Conservation (phyloP, 2,888 invertebrate species). For the Dynastes hyllus region DNA sequence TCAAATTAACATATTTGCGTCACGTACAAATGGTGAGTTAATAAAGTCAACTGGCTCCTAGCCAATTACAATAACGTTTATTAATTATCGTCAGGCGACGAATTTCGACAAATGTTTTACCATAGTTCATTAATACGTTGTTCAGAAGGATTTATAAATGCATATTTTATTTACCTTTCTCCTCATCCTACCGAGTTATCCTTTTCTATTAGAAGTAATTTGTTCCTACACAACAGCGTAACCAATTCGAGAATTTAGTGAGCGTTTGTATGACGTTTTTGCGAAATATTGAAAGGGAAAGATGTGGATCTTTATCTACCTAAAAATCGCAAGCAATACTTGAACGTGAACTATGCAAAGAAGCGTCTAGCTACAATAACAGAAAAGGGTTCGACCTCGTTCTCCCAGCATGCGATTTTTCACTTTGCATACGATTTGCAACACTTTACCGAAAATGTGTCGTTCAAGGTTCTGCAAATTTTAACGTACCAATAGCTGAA, state of each 20-base stretch:
- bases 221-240: background rate
- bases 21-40: conserved; percentile 34
- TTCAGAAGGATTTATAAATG: background rate
- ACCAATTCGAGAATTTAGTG: background rate
- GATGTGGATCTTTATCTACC: background rate
- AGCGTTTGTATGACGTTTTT: background rate
- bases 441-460: conserved; percentile 46
- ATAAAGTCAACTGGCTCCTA: conserved; percentile 31
- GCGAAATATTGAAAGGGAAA: background rate
- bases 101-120: conserved; percentile 1
- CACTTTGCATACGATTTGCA: conserved; percentile 48
- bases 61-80: conserved; percentile 34
- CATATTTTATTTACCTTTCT: too few species aligned
- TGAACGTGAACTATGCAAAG: background rate
- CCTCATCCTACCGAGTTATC: too few species aligned
- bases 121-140: background rate
- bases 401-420: conserved; percentile 55
- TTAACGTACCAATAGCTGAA: background rate
- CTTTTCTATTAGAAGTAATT: too few species aligned
- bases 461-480: conserved; percentile 39
- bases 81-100: conserved; percentile 24
- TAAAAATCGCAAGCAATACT: background rate
- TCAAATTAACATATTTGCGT: conserved; percentile 41
- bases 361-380: conserved; percentile 9
- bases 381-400: conserved; percentile 58